Conservation (phyloP, 2,888 invertebrate species). For the Branchellion lobata region DNA sequence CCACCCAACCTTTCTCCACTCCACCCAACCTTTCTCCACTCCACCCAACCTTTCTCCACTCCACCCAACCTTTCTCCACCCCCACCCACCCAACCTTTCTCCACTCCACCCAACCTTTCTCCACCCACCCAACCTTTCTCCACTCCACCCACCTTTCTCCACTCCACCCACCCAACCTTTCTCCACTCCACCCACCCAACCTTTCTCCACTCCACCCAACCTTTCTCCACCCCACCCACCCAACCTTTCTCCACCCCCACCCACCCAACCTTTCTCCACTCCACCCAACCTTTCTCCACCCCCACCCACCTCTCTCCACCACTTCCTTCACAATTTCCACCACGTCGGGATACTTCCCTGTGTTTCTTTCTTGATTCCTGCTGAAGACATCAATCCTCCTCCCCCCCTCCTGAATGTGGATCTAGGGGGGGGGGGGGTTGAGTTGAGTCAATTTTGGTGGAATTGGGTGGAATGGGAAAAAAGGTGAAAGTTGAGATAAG, state of each 20-base stretch:
- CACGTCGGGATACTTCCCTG: constrained; percentile 92
- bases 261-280: no score
- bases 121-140: neutral
- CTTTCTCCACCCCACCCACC: neutral
- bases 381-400: constrained; percentile 81
- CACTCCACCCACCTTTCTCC: no score
- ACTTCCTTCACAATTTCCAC: constrained; percentile 54
- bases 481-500: no score
- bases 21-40: neutral
- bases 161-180: no score
- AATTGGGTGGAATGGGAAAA: no score
- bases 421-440: constrained; percentile 64
- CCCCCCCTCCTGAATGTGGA: constrained; percentile 72
- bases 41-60: neutral
- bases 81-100: neutral
- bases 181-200: neutral
- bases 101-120: no score
- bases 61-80: no score
- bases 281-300: no score
- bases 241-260: no score
- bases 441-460: neutral
- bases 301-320: no score
- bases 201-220: neutral
- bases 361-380: constrained; percentile 91
- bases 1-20: no score